Evolutionary conservation across 2,797 vertebrate species (phyloP), one percentile per base, ranked within the genome.

Genomic region (Odontamblyopus rebecca): DNA sequence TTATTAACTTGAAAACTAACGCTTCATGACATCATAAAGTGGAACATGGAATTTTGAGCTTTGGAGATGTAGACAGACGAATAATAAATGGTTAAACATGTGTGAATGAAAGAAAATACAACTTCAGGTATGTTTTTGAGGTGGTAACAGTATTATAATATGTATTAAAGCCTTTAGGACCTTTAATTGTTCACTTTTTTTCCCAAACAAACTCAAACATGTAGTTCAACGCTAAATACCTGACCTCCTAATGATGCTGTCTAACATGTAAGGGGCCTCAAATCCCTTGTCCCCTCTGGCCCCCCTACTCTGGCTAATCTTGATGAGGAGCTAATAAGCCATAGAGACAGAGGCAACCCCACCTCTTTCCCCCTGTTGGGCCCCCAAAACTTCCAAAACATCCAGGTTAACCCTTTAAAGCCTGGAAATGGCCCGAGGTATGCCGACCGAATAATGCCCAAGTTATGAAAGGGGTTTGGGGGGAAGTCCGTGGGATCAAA

Each of bases 391-490:
- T 70, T 77, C 15, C 53, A 83, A 82, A 87, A 79, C 69, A 86
- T 82, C 78, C 74, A 56, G 1, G n/a, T 85, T 87, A 85, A 84
- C 87, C 82, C 79, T 70, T 88, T 72, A 56, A 72, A 67, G 59
- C 73, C 73, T 78, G 29, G n/a, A 62, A 63, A 72, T 69, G 68
- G 80, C 70, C 83, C 74, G 68, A 84, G 70, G 77, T 77, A 77
- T 81, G 75, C 32, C 26, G 12, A 26, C 75, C 76, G 72, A 82
- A 16, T 61, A 83, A 89, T 85, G 74, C 87, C 78, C 74, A 82
- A 84, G 84, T 91, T 91, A 92, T 92, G 89, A 92, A 92, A 90
- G 71, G 81, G 88, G 85, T 90, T 67, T 82, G 61, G 71, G 74
- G 74, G 11, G 9, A 74, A 86, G 88, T 73, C 30, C 0, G 53